These are phyloP conservation scores for Megaleporinus macrocephalus DNA, from an alignment of 2,113 vertebrate genomes.

Conservation along the genomic window DNA sequence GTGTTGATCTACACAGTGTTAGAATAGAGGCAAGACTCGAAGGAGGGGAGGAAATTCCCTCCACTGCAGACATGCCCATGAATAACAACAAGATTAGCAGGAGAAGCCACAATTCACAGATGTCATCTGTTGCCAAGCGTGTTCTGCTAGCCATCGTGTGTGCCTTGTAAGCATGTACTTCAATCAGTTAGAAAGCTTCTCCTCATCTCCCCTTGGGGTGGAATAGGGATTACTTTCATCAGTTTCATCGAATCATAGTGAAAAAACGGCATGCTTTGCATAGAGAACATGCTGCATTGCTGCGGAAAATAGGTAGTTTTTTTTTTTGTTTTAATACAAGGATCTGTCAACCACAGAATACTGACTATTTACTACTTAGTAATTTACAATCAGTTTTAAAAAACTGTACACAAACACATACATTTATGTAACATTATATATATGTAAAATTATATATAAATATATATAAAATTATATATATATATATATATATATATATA, in stretches of 20 bases:
- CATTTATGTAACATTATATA: no score
- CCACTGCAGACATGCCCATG: conserved; percentile 40
- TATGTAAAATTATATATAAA: no score
- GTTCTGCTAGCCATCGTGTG: conserved; percentile 38
- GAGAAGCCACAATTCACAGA: conserved; percentile 46
- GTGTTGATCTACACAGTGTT: background rate
- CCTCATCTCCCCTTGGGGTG: background rate
- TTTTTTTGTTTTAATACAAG: background rate
- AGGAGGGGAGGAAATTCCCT: conserved; percentile 50
- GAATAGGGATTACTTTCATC: background rate
- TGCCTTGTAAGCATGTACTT: conserved; percentile 27
- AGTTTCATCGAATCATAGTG: background rate
- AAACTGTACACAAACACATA: no score
- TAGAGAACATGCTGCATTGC: background rate
- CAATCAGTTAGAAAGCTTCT: conserved; percentile 10
- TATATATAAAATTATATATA: no score
- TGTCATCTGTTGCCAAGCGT: conserved; percentile 53
- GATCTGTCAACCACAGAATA: background rate
- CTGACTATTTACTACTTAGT: background rate
- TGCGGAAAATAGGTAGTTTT: background rate
- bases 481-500: no score
- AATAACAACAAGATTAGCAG: conserved; percentile 52
- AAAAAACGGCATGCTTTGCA: background rate
- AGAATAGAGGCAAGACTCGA: background rate
- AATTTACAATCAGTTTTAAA: no score